These are phyloP conservation scores for Brachionus koreanus DNA, from an alignment of 1,140 invertebrate genomes.

Conservation along the genomic window DNA sequence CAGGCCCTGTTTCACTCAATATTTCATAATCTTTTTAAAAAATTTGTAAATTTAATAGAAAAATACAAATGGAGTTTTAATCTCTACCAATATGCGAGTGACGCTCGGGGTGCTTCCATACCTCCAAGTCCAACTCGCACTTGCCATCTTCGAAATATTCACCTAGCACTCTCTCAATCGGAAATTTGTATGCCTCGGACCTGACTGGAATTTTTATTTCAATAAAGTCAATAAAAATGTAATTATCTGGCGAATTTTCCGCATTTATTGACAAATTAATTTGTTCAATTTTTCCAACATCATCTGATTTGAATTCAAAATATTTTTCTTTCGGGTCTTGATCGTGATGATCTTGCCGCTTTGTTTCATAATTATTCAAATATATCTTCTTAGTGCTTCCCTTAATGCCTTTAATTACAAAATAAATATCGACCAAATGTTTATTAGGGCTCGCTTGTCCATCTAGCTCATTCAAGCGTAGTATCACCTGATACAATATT, in stretches of 20 bases:
- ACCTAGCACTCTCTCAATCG: not conserved
- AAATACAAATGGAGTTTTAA: not conserved
- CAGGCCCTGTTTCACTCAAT: slow-evolving; percentile 28
- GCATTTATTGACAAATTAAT: slow-evolving; percentile 35
- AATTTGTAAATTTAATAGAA: not conserved
- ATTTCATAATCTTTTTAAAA: slow-evolving; percentile 37
- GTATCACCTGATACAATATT: slow-evolving; percentile 37
- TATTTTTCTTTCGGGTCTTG: slow-evolving; percentile 10
- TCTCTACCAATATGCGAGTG: not conserved
- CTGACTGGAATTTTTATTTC: slow-evolving; percentile 33
- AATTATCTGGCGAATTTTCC: slow-evolving; percentile 23
- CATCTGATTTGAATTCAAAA: slow-evolving; percentile 39
- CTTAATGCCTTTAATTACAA: slow-evolving; percentile 6
- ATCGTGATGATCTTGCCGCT: not conserved
- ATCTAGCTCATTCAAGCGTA: slow-evolving; percentile 25
- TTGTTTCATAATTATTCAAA: slow-evolving; percentile 23
- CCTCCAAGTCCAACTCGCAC: slow-evolving; percentile 38
- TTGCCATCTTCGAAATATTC: slow-evolving; percentile 43
- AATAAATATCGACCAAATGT: slow-evolving; percentile 28
- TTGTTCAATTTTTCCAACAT: slow-evolving; percentile 40
- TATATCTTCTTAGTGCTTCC: slow-evolving; percentile 13
- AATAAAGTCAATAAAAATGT: slow-evolving; percentile 41
- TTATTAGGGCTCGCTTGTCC: not conserved
- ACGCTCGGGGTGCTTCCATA: slow-evolving; percentile 32
- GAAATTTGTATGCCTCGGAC: slow-evolving; percentile 41